Base-by-base conservation (phyloP, 1,140 invertebrate species). In the Asbolus verrucosus region DNA sequence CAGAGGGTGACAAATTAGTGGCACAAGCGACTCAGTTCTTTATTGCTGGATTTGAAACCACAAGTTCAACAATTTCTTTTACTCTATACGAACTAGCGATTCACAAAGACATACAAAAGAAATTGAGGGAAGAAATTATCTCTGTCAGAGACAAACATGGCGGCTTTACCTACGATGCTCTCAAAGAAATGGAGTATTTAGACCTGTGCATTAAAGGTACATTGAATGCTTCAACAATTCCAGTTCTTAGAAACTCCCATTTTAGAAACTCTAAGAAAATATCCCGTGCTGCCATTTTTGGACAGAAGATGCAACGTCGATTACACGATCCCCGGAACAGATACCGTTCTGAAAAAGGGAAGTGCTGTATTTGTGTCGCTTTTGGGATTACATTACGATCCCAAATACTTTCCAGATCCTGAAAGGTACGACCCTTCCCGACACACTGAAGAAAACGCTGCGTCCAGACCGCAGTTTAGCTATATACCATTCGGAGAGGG, bases 351-450 rank as follows among this genome's bases (percentile, higher is more conserved):
- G 6, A 80, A 84, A 61, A 81, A 81, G 61, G 84, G 78, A 1
- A 79, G 76, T 0, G 75, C 75, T 4, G 76, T 85, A 1, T 63
- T 80, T 4, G 77, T 86, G 6, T 82, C 85, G 1, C 75, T 83
- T 1, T 61, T 78, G 14, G 80, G 77, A 4, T 21, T 79, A 13
- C 79, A 79, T 6, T 54, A 70, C 16, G 82, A 88, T 69, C 76
- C 81, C 6, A 72, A 83, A 19, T 78, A 81, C 86, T 14, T 84
- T 85, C 0, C 46, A 54, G 33, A 91, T 63, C 89, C 90, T 0
- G 81, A 87, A 0, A 78, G 76, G n/a, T 92, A 88, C 71, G 82
- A 89, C 78, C 90, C 90, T 0, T 86, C 90, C 50, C 79, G 88
- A 71, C 91, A 90, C 74, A 73, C 80, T 0, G 79, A 83, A 11